Conservation (phyloP, 2,113 vertebrate species). For the Puma concolor region DNA sequence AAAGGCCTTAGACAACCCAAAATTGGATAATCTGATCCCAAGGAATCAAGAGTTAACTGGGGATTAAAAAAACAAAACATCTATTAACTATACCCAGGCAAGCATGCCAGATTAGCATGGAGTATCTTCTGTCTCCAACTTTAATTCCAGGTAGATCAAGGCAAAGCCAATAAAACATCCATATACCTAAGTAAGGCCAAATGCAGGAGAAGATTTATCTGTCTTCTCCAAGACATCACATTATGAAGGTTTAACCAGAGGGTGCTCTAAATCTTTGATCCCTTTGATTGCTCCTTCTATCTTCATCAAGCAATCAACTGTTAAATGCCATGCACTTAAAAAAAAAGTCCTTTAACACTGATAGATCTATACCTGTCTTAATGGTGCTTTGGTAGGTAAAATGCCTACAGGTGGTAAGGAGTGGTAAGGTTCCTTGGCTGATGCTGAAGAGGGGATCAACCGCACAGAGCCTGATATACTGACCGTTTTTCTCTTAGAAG, state of each 20-base stretch:
- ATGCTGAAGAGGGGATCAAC: constrained; percentile 89
- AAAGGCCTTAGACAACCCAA: background rate
- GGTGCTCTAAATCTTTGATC: background rate
- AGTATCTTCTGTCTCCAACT: constrained; percentile 16
- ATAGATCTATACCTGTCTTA: constrained; percentile 83
- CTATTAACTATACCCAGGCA: constrained; percentile 16
- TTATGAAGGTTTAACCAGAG: background rate
- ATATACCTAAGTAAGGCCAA: constrained; percentile 19
- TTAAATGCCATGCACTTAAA: constrained; percentile 70
- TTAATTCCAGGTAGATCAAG: constrained; percentile 5
- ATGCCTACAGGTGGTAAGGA: constrained; percentile 88
- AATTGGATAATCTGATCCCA: constrained; percentile 11
- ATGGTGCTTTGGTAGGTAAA: constrained; percentile 86
- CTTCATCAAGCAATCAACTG: constrained; percentile 47
- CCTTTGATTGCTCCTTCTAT: constrained; percentile 26
- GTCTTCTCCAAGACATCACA: background rate
- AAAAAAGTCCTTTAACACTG: constrained; percentile 49
- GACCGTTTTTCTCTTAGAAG: constrained; percentile 95
- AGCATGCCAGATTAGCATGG: constrained; percentile 63
- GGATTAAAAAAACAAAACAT: constrained; percentile 52
- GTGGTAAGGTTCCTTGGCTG: constrained; percentile 91
- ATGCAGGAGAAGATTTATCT: background rate
- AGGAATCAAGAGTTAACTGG: constrained; percentile 68
- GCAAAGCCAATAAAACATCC: constrained; percentile 36
- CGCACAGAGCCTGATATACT: constrained; percentile 88